Evolutionary conservation across 1,140 invertebrate genomes (phyloP).

Genomic region (Ceratosolen solmsi): DNA sequence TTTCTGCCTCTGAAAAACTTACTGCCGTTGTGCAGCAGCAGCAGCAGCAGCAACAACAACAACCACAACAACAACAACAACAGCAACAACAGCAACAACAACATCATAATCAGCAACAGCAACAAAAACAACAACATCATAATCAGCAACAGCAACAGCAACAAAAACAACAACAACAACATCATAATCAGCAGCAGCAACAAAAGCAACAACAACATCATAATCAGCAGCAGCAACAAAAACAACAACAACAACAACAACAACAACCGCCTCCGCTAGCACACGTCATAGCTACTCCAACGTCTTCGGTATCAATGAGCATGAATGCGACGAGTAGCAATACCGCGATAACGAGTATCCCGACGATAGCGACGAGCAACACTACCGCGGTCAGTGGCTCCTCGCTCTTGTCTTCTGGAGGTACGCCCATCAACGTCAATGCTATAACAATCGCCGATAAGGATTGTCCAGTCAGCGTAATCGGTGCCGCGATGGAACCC

Average conservation of each 20-base stretch:
- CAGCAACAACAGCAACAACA: slow-evolving; percentile 29
- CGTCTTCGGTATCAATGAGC: neutral
- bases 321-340: slow-evolving; percentile 10
- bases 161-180: slow-evolving; percentile 41
- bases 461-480: slow-evolving; percentile 21
- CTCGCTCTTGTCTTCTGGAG: neutral
- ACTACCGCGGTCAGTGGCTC: neutral
- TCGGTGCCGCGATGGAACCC: neutral
- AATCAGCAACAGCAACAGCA: slow-evolving; percentile 46
- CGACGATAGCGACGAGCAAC: neutral
- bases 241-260: too few species aligned
- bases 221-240: slow-evolving; percentile 42
- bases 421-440: neutral
- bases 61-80: slow-evolving; percentile 2
- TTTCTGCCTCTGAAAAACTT: slow-evolving; percentile 2
- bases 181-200: neutral
- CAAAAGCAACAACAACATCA: slow-evolving; percentile 38
- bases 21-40: slow-evolving; percentile 29
- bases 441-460: neutral
- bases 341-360: neutral
- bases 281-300: slow-evolving; percentile 9
- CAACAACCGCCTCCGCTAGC: neutral
- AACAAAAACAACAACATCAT: slow-evolving; percentile 23
- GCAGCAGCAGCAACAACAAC: slow-evolving; percentile 46
- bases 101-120: slow-evolving; percentile 43